Base-by-base conservation (phyloP, 2,113 vertebrate genomes). In the Falcunculus frontatus region DNA sequence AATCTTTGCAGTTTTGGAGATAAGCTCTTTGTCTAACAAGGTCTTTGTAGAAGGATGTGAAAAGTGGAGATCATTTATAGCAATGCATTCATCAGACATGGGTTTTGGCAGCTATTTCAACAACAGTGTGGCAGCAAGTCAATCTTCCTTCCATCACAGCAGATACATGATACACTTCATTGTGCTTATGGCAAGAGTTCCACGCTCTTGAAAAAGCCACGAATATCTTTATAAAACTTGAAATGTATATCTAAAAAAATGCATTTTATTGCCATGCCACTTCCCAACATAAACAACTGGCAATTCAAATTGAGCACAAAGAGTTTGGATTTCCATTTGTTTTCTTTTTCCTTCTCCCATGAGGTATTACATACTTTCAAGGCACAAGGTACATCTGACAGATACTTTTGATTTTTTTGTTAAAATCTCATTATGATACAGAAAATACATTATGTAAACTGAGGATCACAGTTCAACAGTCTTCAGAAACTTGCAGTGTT, bases 61-160 rank as follows among this genome's bases (percentile, higher is more conserved):
- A 84, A 87, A 91, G 81, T 21, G 9, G 50, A 57, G 59, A 69
- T 77, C 33, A 44, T 83, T 77, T 93, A 39, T 46, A 95, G 63
- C 41, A 85, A 39, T 35, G 47, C 29, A 89, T 82, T 91, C 59
- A 82, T 77, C 88, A 90, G 74, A 84, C 39, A 63, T 33, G 59
- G 53, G 25, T 81, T 57, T 68, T 89, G 81, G 35, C 81, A 93
- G 53, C 73, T 89, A 50, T 83, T 89, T 86, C 76, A 93, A 84
- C 70, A 93, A 85, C 52, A 44, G 12, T 37, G 53, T 81, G 59
- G 44, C 64, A 90, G 59, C 53, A 69, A 93, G 78, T 84, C 78
- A 81, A 69, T 92, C 82, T 80, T 89, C 49, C 29, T 87, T 60
- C 69, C 55, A 69, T 73, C 63, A 60, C 23, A 26, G 64, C 69